Evolutionary conservation across 1,140 invertebrate genomes (phyloP).

Genomic region (Drosophila melanica): DNA sequence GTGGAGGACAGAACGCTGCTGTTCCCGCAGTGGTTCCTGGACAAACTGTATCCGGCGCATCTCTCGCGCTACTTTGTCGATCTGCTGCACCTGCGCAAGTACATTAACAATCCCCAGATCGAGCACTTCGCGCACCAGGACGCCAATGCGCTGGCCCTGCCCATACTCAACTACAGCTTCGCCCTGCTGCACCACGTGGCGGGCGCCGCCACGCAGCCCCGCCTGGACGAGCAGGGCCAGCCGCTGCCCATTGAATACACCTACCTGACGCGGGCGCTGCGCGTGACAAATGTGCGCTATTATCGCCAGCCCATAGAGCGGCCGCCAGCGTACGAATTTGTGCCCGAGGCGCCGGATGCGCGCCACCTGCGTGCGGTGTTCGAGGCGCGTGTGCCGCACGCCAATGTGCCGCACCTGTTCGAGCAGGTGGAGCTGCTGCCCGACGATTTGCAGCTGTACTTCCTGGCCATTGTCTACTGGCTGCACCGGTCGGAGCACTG

Average conservation of each 20-base stretch:
- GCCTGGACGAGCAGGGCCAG: slow-evolving; percentile 41
- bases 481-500: slow-evolving; percentile 85
- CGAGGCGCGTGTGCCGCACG: slow-evolving; percentile 65
- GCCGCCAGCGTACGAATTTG: slow-evolving; percentile 41
- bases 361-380: slow-evolving; percentile 79
- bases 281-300: slow-evolving; percentile 69
- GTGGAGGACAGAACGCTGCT: slow-evolving; percentile 59
- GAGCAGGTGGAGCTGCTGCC: slow-evolving; percentile 85
- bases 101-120: slow-evolving; percentile 89
- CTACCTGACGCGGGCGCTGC: slow-evolving; percentile 77
- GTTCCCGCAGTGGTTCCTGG: slow-evolving; percentile 88
- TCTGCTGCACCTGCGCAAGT: slow-evolving; percentile 87
- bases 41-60: slow-evolving; percentile 86
- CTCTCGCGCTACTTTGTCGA: slow-evolving; percentile 88
- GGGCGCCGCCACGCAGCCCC: slow-evolving; percentile 21
- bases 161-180: slow-evolving; percentile 88
- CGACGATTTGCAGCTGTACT: slow-evolving; percentile 86
- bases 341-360: slow-evolving; percentile 54
- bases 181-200: slow-evolving; percentile 86
- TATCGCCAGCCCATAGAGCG: slow-evolving; percentile 52
- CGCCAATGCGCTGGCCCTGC: slow-evolving; percentile 86
- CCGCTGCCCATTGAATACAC: slow-evolving; percentile 59
- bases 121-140: slow-evolving; percentile 88
- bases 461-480: slow-evolving; percentile 89
- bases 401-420: slow-evolving; percentile 57